Percentiles rank a stretch among this genome's conserved stretches.
phyloP scores from a whole-genome alignment of 2,113 vertebrate genomes.

The Poeciliopsis occidentalis region DNA sequence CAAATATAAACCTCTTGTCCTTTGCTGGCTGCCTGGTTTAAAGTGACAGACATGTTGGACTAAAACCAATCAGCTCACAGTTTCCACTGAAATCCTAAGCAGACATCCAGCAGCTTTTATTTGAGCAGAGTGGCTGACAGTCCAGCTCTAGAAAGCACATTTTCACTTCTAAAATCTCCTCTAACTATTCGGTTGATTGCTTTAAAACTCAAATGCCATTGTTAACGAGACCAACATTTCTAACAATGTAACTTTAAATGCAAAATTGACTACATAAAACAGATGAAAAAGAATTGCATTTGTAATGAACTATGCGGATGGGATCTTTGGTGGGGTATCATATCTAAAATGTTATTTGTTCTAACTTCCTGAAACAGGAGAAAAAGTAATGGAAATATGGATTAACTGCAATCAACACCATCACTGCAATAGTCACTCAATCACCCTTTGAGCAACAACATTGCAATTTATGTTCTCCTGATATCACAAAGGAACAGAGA shows the following conservation, averaged over 20 bases:
- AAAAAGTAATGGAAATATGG: too few species aligned
- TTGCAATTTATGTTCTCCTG: too few species aligned
- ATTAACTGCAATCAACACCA: too few species aligned
- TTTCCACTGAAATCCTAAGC: slow-evolving; percentile 57
- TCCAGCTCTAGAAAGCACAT: background rate
- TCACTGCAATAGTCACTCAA: too few species aligned
- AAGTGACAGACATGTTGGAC: slow-evolving; percentile 61
- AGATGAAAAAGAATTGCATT: background rate
- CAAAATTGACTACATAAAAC: too few species aligned
- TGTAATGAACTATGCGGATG: background rate
- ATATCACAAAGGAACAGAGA: too few species aligned
- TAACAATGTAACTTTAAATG: too few species aligned
- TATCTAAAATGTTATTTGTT: too few species aligned
- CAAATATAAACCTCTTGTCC: slow-evolving; percentile 49
- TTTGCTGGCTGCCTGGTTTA: slow-evolving; percentile 44
- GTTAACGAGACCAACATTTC: background rate
- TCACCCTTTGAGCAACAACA: too few species aligned
- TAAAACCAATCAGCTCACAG: slow-evolving; percentile 73
- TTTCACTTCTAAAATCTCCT: too few species aligned
- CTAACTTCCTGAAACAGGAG: too few species aligned
- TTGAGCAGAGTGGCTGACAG: background rate
- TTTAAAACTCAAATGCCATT: background rate
- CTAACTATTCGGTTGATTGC: too few species aligned
- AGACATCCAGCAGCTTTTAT: slow-evolving; percentile 11
- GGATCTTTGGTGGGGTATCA: background rate